Percentiles rank a stretch among this genome's conserved stretches.
Evolutionary conservation across 2,797 vertebrate species (phyloP).

Genomic region (Spondyliosoma cantharus): DNA sequence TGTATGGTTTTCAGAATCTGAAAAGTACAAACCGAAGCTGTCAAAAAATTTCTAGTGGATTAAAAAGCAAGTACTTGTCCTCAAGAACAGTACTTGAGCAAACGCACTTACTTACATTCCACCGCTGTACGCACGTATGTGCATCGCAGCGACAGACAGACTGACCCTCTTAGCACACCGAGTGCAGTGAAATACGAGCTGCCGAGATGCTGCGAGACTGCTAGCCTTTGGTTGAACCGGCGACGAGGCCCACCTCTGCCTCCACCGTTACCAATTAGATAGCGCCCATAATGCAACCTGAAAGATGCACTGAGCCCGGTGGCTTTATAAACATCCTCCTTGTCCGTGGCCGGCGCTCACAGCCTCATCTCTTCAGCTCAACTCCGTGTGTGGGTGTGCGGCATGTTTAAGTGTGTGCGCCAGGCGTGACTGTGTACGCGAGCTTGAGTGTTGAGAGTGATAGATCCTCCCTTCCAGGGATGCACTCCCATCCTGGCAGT

Average conservation of each 20-base stretch:
- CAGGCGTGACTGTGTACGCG: slow-evolving; percentile 56
- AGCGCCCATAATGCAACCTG: slow-evolving; percentile 73
- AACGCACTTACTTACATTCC: too few relatives aligned
- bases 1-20: too few relatives aligned
- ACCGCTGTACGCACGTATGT: slow-evolving; percentile 4
- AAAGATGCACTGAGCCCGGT: slow-evolving; percentile 74
- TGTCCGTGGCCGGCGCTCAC: slow-evolving; percentile 44
- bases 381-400: slow-evolving; percentile 48
- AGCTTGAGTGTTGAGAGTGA: slow-evolving; percentile 55
- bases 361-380: slow-evolving; percentile 41
- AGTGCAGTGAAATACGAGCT: slow-evolving; percentile 79
- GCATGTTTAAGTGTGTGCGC: slow-evolving; percentile 42
- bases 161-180: slow-evolving; percentile 68
- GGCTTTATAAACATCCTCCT: slow-evolving; percentile 79
- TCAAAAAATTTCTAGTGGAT: too few relatives aligned
- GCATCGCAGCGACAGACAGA: slow-evolving; percentile 57
- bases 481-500: slow-evolving; percentile 71
- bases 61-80: too few relatives aligned
- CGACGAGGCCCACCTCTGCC: slow-evolving; percentile 73
- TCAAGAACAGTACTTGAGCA: too few relatives aligned
- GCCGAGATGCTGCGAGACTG: slow-evolving; percentile 69
- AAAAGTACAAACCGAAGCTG: too few relatives aligned
- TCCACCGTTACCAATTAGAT: slow-evolving; percentile 79
- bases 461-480: slow-evolving; percentile 66
- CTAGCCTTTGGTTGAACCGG: slow-evolving; percentile 79